Conservation (phyloP, 2,797 vertebrate species). For the Syngnathus acus region DNA sequence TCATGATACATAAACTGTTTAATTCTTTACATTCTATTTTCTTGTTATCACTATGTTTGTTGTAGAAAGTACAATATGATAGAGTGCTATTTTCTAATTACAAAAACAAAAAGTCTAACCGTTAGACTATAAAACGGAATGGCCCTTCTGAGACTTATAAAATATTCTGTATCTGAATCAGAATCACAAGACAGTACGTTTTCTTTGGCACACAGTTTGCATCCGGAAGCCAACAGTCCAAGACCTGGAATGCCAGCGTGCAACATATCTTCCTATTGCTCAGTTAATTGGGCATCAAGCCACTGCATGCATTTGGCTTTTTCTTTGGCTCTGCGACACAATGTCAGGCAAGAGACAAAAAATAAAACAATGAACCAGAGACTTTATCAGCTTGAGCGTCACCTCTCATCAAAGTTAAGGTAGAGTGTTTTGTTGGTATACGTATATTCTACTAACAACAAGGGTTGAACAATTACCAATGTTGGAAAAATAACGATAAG, state of each 20-base stretch:
- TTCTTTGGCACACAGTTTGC: neutral
- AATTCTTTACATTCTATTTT: neutral
- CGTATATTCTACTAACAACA: neutral
- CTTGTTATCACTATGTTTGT: neutral
- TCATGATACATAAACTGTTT: neutral
- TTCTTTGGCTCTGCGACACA: neutral
- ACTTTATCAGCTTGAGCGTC: neutral
- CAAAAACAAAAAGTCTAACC: too few relatives aligned
- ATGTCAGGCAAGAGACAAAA: neutral
- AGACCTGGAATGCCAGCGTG: neutral
- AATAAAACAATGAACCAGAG: neutral
- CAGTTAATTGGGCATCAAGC: neutral
- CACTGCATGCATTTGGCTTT: neutral
- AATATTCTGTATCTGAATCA: neutral
- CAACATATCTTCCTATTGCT: neutral
- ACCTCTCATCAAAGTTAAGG: neutral
- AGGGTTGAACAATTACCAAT: neutral
- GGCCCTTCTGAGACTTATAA: neutral
- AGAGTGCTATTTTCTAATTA: neutral
- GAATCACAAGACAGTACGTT: neutral
- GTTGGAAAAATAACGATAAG: neutral
- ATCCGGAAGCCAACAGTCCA: neutral
- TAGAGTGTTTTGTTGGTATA: neutral
- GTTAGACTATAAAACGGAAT: neutral
- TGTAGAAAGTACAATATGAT: neutral